Conservation (phyloP, 2,888 invertebrate genomes). For the Lampropteryx suffumata region DNA sequence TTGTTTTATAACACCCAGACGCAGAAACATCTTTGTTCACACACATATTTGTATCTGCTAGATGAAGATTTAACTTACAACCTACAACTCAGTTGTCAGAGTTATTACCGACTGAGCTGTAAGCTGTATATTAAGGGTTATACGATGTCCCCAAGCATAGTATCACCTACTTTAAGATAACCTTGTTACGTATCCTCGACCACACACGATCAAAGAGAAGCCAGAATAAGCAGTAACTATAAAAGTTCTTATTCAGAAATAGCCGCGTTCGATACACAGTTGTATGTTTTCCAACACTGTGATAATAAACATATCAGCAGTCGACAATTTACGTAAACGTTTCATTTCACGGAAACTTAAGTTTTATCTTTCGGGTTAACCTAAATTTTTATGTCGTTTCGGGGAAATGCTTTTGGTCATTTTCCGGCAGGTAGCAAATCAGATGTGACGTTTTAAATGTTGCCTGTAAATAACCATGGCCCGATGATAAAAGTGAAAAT, state of each 20-base stretch:
- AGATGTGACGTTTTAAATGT: conserved; percentile 9
- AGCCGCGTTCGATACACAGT: conserved; percentile 55
- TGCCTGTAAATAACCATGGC: neutral
- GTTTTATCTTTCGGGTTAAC: conserved; percentile 38
- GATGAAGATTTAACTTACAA: too few relatives aligned
- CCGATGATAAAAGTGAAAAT: neutral
- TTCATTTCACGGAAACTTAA: conserved; percentile 58
- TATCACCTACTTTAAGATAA: conserved; percentile 31
- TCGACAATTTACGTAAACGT: conserved; percentile 61
- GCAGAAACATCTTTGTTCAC: too few relatives aligned
- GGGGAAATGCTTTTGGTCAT: conserved; percentile 11
- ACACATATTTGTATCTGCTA: too few relatives aligned
- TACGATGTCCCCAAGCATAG: neutral
- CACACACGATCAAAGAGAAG: conserved; percentile 73
- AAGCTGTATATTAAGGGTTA: too few relatives aligned
- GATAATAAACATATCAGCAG: conserved; percentile 76
- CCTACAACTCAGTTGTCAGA: too few relatives aligned
- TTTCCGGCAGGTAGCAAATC: conserved; percentile 21
- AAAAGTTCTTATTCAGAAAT: conserved; percentile 70
- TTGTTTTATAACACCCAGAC: too few relatives aligned
- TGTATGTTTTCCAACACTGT: conserved; percentile 57
- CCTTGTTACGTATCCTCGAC: conserved; percentile 51
- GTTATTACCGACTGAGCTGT: too few relatives aligned
- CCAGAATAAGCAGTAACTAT: conserved; percentile 56
- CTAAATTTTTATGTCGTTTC: conserved; percentile 23